Evolutionary conservation across 2,113 vertebrate species (phyloP).

Genomic region (Loxodonta africana): DNA sequence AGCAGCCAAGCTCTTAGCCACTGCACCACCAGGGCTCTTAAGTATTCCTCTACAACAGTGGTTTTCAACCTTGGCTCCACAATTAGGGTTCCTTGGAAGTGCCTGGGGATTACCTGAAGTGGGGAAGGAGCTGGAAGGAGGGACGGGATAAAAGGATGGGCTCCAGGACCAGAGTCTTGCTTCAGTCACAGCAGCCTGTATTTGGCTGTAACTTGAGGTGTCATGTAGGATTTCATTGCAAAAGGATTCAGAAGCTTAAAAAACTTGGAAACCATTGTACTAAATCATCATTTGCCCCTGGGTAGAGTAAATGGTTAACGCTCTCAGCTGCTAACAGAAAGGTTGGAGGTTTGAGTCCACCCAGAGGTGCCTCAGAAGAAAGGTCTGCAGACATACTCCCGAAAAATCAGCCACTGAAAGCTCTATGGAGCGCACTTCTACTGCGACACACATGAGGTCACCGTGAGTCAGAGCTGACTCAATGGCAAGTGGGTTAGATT

Average conservation of each 20-base stretch:
- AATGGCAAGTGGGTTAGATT: too few relatives aligned
- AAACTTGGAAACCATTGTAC: neutral
- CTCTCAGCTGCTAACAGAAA: too few relatives aligned
- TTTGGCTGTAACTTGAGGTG: neutral
- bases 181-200: neutral
- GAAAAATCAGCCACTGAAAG: too few relatives aligned
- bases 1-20: too few relatives aligned
- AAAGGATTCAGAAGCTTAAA: neutral
- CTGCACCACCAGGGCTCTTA: neutral
- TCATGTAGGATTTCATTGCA: neutral
- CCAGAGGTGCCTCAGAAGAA: too few relatives aligned
- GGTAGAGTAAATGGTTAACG: too few relatives aligned
- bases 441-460: too few relatives aligned
- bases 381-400: too few relatives aligned
- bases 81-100: neutral
- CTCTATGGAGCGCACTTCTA: too few relatives aligned
- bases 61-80: neutral
- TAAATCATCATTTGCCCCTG: neutral
- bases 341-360: too few relatives aligned
- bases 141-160: neutral
- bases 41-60: neutral
- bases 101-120: neutral
- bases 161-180: too few relatives aligned
- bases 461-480: too few relatives aligned
- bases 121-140: rapidly evolving